Evolutionary conservation across 2,797 vertebrate species (phyloP).

Genomic region (Arnoldichthys spilopterus): DNA sequence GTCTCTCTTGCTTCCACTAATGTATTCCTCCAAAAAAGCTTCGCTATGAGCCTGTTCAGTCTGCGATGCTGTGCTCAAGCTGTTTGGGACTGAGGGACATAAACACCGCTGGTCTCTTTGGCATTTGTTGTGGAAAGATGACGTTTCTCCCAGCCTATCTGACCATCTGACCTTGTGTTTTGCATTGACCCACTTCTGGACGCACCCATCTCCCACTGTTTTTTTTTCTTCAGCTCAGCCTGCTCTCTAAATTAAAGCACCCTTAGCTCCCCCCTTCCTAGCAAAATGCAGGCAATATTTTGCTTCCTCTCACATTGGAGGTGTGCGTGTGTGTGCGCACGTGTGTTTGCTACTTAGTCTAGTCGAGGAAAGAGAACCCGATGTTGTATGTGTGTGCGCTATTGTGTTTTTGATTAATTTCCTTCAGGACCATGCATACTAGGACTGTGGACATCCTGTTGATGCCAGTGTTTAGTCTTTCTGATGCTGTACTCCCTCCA

Average conservation of each 20-base stretch:
- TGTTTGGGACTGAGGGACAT: not conserved
- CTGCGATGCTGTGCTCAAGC: not conserved
- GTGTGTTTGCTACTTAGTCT: slow-evolving; percentile 50
- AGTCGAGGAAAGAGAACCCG: slow-evolving; percentile 56
- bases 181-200: slow-evolving; percentile 41
- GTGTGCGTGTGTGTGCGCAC: slow-evolving; percentile 16
- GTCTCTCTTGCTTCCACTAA: not conserved
- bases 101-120: not conserved
- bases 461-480: slow-evolving; percentile 49
- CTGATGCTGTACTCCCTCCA: not conserved
- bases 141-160: slow-evolving; percentile 44
- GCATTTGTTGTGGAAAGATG: slow-evolving; percentile 50
- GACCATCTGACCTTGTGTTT: slow-evolving; percentile 29
- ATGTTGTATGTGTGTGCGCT: slow-evolving; percentile 57
- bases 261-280: slow-evolving; percentile 58
- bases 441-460: slow-evolving; percentile 58
- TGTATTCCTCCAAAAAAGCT: not conserved
- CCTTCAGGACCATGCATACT: slow-evolving; percentile 16
- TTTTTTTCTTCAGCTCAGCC: not conserved
- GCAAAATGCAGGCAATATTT: slow-evolving; percentile 66
- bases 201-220: slow-evolving; percentile 1
- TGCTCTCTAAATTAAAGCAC: slow-evolving; percentile 21
- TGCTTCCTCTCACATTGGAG: slow-evolving; percentile 70
- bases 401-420: slow-evolving; percentile 34
- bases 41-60: not conserved